These are phyloP conservation scores for Alouatta palliata DNA, from an alignment of 2,113 vertebrate genomes.

Conservation along the genomic window DNA sequence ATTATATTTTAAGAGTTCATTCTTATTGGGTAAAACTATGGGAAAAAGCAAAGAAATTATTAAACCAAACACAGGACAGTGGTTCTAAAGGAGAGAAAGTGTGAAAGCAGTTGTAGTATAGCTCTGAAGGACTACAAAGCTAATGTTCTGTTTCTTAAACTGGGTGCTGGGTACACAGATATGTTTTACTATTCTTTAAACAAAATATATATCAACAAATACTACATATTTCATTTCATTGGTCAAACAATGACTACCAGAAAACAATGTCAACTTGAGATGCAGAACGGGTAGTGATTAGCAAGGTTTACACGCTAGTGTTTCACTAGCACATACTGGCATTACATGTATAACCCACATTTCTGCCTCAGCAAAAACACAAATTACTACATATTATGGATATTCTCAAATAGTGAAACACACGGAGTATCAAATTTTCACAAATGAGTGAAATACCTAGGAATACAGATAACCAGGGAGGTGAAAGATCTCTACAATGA, in stretches of 20 bases:
- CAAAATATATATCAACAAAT: not conserved
- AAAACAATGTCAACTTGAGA: slow-evolving; percentile 5
- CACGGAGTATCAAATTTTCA: not conserved
- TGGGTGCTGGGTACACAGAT: not conserved
- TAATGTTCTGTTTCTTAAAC: not conserved
- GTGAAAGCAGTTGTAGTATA: not conserved
- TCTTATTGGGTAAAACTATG: not conserved
- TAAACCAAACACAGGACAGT: not conserved
- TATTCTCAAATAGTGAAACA: not conserved
- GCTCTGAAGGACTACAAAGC: not conserved
- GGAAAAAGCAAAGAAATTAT: not conserved
- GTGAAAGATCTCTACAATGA: too few species aligned
- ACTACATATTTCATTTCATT: not conserved
- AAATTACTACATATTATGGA: not conserved
- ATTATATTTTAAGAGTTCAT: not conserved
- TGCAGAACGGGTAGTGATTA: not conserved
- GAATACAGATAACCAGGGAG: too few species aligned
- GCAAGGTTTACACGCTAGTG: not conserved
- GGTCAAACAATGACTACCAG: not conserved
- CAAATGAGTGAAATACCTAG: too few species aligned
- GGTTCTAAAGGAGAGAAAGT: not conserved
- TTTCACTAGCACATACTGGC: not conserved
- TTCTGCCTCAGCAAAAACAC: not conserved
- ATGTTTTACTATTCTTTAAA: not conserved
- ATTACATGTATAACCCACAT: not conserved